Base-by-base conservation (phyloP, 2,888 invertebrate species). In the Seira sanloemensis region DNA sequence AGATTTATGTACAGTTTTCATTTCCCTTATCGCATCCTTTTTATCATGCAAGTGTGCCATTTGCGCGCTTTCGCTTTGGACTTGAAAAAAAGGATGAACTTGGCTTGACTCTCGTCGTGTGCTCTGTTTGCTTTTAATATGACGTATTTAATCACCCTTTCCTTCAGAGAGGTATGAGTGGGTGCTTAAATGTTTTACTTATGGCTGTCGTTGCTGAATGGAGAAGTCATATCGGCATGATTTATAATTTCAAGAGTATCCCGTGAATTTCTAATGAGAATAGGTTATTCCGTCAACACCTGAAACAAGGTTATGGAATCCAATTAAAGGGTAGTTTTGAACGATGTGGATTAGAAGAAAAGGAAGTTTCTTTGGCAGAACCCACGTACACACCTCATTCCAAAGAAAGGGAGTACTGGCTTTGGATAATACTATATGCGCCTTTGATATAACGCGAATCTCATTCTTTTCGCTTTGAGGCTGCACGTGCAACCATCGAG, bases 401-500 rank as follows among this genome's bases (percentile, higher is more conserved):
- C n/a, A n/a, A n/a, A n/a, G n/a, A n/a, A n/a, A n/a, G n/a, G n/a
- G n/a, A n/a, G n/a, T n/a, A n/a, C n/a, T n/a, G n/a, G n/a, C n/a
- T n/a, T n/a, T n/a, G n/a, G n/a, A n/a, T n/a, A n/a, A n/a, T n/a
- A n/a, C n/a, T n/a, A n/a, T n/a, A n/a, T n/a, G n/a, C n/a, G n/a
- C n/a, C 50, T 27, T 18, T 76, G 50, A 12, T 66, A 24, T 27
- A 76, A 76, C 27, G 66, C 2, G 74, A 74, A 74, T 62, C 54
- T 66, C 54, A 50, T 21, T 76, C 76, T 73, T 82, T 18, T 21
- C 16, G 82, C 77, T 83, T 68, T 72, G 77, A 83, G 82, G 77
- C 82, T 83, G 82, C 82, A 83, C 82, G 82, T 83, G 82, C 82
- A 83, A 77, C 66, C 72, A 76, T 65, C 58, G 68, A 72, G 77